Base-by-base conservation (phyloP, 2,888 invertebrate species). In the Ypsolopha sequella region DNA sequence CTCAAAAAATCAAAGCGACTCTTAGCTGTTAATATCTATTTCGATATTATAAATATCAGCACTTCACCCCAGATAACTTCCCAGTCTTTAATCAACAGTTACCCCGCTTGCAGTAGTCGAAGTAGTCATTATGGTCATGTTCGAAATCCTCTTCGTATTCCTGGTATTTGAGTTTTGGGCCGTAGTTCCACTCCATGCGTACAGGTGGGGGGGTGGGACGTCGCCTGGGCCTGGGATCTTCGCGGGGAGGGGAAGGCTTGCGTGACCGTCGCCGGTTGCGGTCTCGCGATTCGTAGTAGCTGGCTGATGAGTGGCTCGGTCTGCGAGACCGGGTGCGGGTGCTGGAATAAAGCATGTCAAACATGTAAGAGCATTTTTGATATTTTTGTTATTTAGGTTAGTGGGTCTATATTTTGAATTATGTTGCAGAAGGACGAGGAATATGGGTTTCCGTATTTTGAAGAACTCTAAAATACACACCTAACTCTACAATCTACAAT, bases 201-300 rank as follows among this genome's bases (percentile, higher is more conserved):
- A 4, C 24, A 13, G 38, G 11, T 48, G 41, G 47, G 55, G 58
- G 46, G 53, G 57, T 24, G 51, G 57, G 24, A 6, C 43, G 13
- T 7, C 34, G 44, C 38, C 41, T 64, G 43, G 53, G 57, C 13
- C 50, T 56, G 24, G 6, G 36, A 10, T 7, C 34, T 38, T 33
- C 36, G 11, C 48, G 41, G 47, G 55, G 58, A 43, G 53, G 57
- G 14, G 51, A 56, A 14, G 6, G 36, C 9, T 7, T 34, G 44
- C 38, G 36, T 36, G 11, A 36, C 13, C 77, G 66, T 53, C 75
- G 66, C 41, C 73, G 68, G 56, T 68, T 76, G 41, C 77, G 70
- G 41, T 84, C n/a, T n/a, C n/a, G n/a, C n/a, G n/a, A n/a, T n/a
- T n/a, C 84, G 49, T 75, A 73, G 59, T 80, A 72, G 45, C 69